These are phyloP conservation scores for Telenomus remus DNA, from an alignment of 1,140 invertebrate genomes.

Conservation along the genomic window DNA sequence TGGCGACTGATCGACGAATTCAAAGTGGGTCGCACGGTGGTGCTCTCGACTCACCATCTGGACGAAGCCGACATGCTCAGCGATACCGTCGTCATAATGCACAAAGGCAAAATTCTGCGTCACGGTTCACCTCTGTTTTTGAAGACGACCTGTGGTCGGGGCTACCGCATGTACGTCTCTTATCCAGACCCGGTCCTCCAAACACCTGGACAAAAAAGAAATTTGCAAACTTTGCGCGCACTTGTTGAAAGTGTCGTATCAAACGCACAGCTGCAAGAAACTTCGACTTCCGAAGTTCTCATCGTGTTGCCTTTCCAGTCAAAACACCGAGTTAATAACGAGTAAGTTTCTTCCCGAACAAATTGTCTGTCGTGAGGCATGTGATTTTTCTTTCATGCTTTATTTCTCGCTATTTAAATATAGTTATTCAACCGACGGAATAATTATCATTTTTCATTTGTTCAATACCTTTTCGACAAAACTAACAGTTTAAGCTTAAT, in stretches of 20 bases:
- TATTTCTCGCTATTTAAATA: slow-evolving; percentile 19
- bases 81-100: slow-evolving; percentile 80
- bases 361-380: slow-evolving; percentile 7
- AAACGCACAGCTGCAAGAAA: slow-evolving; percentile 72
- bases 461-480: background rate
- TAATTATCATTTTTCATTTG: slow-evolving; percentile 19
- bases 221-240: slow-evolving; percentile 69
- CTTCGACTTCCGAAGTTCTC: slow-evolving; percentile 69
- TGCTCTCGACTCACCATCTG: slow-evolving; percentile 84
- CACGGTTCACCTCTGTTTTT: slow-evolving; percentile 82
- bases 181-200: slow-evolving; percentile 56
- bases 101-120: slow-evolving; percentile 77
- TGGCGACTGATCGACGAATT: slow-evolving; percentile 84
- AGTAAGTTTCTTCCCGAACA: slow-evolving; percentile 69
- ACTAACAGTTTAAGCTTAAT: too few relatives aligned
- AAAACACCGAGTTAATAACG: slow-evolving; percentile 73
- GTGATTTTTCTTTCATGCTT: slow-evolving; percentile 21
- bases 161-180: slow-evolving; percentile 82
- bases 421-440: slow-evolving; percentile 6
- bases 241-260: slow-evolving; percentile 71
- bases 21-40: slow-evolving; percentile 80
- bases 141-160: slow-evolving; percentile 85
- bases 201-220: slow-evolving; percentile 44
- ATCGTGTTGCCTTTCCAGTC: slow-evolving; percentile 76
- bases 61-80: slow-evolving; percentile 82